Base-by-base conservation (phyloP, 2,797 vertebrate species). In the Anguilla obscura region DNA sequence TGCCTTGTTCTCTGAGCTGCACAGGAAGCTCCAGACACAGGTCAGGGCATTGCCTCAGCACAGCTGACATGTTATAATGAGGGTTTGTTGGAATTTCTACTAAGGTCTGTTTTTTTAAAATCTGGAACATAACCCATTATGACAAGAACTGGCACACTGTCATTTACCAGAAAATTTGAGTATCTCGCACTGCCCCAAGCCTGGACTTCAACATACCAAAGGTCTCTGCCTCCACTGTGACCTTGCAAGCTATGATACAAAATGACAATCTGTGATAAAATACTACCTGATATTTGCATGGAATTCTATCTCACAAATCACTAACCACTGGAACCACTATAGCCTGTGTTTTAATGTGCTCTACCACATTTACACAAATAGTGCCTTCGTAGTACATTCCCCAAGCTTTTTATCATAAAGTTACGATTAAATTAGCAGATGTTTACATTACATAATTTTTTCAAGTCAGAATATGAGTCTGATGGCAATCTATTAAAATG, bases 1-100 rank as follows among this genome's bases (percentile, higher is more conserved):
- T 8, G 98, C 97, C 21, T 91, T 98, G 83, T 99, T 99, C 92
- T 98, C 99, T 0, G 98, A 99, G 89, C 96, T 99, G 88, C 98
- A 99, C 92, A 94, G 98, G 91, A 99, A 98, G 90, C 97, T 99
- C 1, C 96, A 99, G 93, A 98, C 98, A 0, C 99, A 99, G 97
- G 99, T 99, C 92, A 80, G 52, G 50, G 45, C 1, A 56, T 52
- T 30, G 50, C 83, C 18, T 1, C 79, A 24, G 5, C 40, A 50
- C 40, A n/a, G 79, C 18, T 50, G 10, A 14, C 27, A n/a, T 45
- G 45, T 82, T 82, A 24, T 50, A 16, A 24, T 80, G 45, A 82
- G 79, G 18, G 40, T 7, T 50, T 50, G 45, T 82, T 45, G 79
- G 79, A 10, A n/a, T n/a, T 5, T 12, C 4, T 50, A 18, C 16